phyloP scores from a whole-genome alignment of 2,888 invertebrate genomes.

The Rhamnusium bicolor region DNA sequence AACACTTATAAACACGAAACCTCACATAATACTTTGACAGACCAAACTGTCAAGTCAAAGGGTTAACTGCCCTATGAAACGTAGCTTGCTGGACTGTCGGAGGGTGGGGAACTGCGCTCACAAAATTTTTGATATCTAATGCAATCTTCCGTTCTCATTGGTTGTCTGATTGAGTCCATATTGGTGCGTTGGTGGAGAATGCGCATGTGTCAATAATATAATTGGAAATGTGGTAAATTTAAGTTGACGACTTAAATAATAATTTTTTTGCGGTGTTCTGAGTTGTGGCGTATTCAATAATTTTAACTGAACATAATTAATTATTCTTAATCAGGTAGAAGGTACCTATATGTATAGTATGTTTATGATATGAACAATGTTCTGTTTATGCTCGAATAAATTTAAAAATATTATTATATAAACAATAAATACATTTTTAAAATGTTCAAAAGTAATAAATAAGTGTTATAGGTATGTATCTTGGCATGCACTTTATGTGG shows the following conservation, averaged over 20 bases:
- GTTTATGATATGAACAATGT: no score
- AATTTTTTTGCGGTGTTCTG: no score
- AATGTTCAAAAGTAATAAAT: no score
- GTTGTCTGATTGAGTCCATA: neutral
- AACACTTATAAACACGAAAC: constrained; percentile 19
- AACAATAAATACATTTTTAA: no score
- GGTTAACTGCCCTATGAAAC: constrained; percentile 17
- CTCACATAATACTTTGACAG: constrained; percentile 39
- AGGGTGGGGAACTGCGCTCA: constrained; percentile 6
- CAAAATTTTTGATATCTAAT: neutral
- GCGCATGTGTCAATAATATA: neutral
- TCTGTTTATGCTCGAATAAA: no score
- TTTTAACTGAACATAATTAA: no score
- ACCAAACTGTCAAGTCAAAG: constrained; percentile 20
- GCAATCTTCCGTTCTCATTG: neutral
- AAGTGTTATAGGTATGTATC: no score
- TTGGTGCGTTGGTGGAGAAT: neutral
- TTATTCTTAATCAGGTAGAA: no score
- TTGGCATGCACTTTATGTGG: no score
- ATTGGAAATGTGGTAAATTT: neutral
- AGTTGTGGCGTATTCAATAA: no score
- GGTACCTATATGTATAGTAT: no score
- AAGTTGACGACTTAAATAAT: neutral
- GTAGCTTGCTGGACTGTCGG: neutral
- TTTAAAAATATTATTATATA: no score